phyloP scores from a whole-genome alignment of 1,140 invertebrate species.

The Megalopta genalis region DNA sequence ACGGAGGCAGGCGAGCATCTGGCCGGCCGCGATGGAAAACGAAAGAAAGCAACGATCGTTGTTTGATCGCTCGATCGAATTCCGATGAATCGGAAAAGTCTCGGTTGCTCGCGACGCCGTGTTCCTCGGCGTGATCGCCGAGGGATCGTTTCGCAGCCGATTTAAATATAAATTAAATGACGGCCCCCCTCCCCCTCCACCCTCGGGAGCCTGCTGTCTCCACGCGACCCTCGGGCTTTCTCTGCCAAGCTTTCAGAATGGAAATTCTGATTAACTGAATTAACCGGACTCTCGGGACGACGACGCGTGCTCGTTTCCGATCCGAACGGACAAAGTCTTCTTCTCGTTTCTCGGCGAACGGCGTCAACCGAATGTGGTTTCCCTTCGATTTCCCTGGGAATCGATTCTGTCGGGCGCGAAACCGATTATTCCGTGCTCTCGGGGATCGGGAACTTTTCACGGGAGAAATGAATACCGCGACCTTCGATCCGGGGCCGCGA shows the following conservation, averaged over 20 bases:
- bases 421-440: too few species aligned
- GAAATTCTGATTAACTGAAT: slow-evolving; percentile 61
- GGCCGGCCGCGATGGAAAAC: not conserved
- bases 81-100: not conserved
- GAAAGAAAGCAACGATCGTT: not conserved
- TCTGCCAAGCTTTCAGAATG: slow-evolving; percentile 56
- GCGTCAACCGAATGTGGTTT: not conserved
- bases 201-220: not conserved
- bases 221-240: slow-evolving; percentile 25
- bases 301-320: not conserved
- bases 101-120: not conserved
- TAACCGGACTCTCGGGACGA: slow-evolving; percentile 41
- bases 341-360: not conserved
- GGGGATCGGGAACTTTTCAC: too few species aligned
- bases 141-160: slow-evolving; percentile 50
- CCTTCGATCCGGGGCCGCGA: too few species aligned
- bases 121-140: not conserved
- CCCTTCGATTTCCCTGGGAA: not conserved
- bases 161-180: slow-evolving; percentile 73
- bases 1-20: not conserved
- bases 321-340: not conserved
- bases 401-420: not conserved
- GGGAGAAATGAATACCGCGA: too few species aligned
- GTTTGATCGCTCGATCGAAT: not conserved
- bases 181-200: slow-evolving; percentile 27